phyloP scores from a whole-genome alignment of 2,113 vertebrate genomes.

The Lophochroa leadbeateri region DNA sequence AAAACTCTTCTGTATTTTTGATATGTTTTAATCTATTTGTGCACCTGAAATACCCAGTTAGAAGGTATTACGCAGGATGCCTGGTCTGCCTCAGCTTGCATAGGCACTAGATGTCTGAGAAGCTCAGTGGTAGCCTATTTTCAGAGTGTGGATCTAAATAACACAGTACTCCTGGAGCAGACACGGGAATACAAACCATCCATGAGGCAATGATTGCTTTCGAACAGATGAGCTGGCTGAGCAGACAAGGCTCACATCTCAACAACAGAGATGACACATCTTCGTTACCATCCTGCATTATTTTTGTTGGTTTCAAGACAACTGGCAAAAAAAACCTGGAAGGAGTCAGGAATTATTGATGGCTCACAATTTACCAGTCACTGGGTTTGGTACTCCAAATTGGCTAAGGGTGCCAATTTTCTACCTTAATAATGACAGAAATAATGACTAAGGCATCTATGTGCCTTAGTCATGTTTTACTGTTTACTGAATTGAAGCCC shows the following conservation, averaged over 20 bases:
- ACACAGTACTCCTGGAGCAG: background rate
- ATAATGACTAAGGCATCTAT: slow-evolving; percentile 2
- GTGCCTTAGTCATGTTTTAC: background rate
- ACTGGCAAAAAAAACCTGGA: background rate
- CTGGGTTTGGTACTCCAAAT: slow-evolving; percentile 43
- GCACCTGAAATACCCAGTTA: background rate
- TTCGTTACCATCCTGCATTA: slow-evolving; percentile 23
- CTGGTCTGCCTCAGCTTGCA: background rate
- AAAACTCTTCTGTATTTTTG: background rate
- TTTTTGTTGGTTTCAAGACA: background rate
- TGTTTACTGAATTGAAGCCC: slow-evolving; percentile 20
- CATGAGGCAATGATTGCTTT: background rate
- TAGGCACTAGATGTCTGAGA: background rate
- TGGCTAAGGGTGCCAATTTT: background rate
- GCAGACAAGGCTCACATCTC: background rate
- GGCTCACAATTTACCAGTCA: slow-evolving; percentile 3
- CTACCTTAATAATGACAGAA: slow-evolving; percentile 37
- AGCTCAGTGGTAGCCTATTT: background rate
- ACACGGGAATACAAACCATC: slow-evolving; percentile 1
- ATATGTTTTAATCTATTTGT: background rate
- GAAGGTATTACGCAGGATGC: background rate
- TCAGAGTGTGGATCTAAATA: background rate
- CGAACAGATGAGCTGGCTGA: slow-evolving; percentile 29
- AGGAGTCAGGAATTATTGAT: slow-evolving; percentile 36
- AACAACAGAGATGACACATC: background rate